Evolutionary conservation across 2,888 invertebrate species (phyloP), one percentile per base, ranked within the genome.

Genomic region (Ethmia dodecea): DNA sequence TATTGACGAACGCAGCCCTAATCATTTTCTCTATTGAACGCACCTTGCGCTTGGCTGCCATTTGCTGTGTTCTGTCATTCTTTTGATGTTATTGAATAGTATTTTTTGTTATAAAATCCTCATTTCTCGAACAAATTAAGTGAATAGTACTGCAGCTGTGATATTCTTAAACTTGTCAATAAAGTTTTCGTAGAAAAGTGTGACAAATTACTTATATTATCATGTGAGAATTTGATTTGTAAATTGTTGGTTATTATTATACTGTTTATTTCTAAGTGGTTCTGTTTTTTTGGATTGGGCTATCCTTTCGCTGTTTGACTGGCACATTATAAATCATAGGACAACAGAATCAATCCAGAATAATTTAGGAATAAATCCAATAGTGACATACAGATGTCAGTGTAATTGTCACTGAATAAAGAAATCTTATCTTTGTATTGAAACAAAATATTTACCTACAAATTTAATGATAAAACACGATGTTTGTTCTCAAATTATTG

Each of bases 51-150:
- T 22, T 63, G 60, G 66, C 68, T 73, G 68, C 71, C 75, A 76
- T 79, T 79, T 83, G 76, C 76, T 72, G 60, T 64, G 54, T 68
- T 70, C 77, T 79, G 81, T 84, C 83, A 86, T 76, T 77, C 26
- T 26, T 77, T 77, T 76, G 67, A 78, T 86, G 80, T 86, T 84
- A 78, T 78, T 81, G 72, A 76, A 69, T 61, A 61, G 56, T 60
- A 52, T 47, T 55, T 63, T 63, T 46, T 44, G 42, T 46, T 38
- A 38, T 15, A 33, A 35, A 42, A 37, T 30, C 38, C 38, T 33
- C 36, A 41, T 39, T 40, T 42, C 33, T 38, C 6, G 36, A 41
- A 41, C 37, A 49, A 47, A 52, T 54, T 50, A 54, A 47, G 47
- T 52, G 46, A 45, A 42, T 50, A 37, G 42, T 55, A 49, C 46